A percentile compares a stretch with the other conserved stretches of the same genome.
phyloP scores from a whole-genome alignment of 1,140 invertebrate genomes.

The Portunus trituberculatus region DNA sequence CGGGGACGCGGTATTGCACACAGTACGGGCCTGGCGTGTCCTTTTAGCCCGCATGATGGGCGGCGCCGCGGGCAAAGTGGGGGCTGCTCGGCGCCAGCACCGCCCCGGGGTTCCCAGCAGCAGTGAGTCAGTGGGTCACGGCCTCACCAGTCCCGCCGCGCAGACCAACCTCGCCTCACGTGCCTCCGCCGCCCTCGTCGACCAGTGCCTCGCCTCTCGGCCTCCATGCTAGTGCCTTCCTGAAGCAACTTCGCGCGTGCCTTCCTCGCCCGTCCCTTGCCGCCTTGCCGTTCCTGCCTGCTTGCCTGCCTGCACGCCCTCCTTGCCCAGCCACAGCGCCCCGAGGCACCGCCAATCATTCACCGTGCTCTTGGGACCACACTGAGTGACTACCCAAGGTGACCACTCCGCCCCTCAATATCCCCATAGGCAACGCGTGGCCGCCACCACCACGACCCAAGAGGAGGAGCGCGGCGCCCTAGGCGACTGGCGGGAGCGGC shows the following conservation, averaged over 20 bases:
- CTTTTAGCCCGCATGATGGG: conserved; percentile 1
- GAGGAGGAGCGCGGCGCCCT: neutral
- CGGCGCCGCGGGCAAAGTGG: neutral
- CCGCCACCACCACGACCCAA: neutral
- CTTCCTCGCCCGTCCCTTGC: neutral
- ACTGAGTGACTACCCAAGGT: neutral
- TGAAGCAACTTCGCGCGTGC: neutral
- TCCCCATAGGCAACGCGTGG: neutral
- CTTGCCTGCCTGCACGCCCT: neutral
- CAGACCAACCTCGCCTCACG: neutral
- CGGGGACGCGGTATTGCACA: neutral
- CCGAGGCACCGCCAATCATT: neutral
- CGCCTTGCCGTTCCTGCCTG: neutral
- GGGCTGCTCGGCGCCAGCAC: neutral
- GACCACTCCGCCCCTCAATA: neutral
- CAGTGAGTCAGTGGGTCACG: neutral
- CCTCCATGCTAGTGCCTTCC: neutral
- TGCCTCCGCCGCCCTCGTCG: neutral
- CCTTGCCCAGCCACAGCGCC: neutral
- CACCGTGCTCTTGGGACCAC: neutral
- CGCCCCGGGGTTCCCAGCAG: conserved; percentile 54
- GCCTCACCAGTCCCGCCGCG: neutral
- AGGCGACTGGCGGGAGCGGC: neutral
- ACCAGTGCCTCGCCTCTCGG: neutral
- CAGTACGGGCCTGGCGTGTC: neutral